Evolutionary conservation across 2,888 invertebrate species (phyloP), one percentile per base, ranked within the genome.

Genomic region (Pemphredon lugubris): DNA sequence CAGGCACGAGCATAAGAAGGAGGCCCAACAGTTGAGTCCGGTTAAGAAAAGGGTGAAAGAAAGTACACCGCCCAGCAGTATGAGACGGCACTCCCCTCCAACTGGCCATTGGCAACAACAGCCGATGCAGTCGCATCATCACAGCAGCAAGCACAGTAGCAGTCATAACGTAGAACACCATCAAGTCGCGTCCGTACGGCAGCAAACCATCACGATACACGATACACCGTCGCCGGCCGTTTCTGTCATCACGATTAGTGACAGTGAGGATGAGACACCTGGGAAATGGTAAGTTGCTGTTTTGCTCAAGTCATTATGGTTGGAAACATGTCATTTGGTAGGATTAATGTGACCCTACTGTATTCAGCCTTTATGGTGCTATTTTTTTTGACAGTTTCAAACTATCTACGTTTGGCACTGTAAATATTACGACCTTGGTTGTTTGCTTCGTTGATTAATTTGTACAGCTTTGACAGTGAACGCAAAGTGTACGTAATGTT

Each of bases 41-140:
- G 98, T 98, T 21, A 98, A 98, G 92, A 98, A 98, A 90, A 93
- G 98, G 14, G 98, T 98, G 42, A 98, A 98, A 90, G 98, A 98
- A 88, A 97, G 96, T 85, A 96, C 97, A 20, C 98, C 98, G 20
- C 97, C 96, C 1, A 90, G 90, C 77, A 90, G 90, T 42, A 85
- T 86, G 75, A 86, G 89, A 47, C 82, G 89, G 26, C 89, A 87
- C 63, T 86, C 90, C 84, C 87, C 90, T 70, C 77, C 90, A 79
- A 85, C 85, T 26, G 89, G 90, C 51, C 91, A 91, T 89, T 91
- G 91, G 81, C 85, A 88, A 60, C 84, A 88, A 59, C 78, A 77
- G 26, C 63, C 82, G 34, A 78, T 87, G 51, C 79, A 84, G 71
- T 80, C 79, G 61, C 84, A 81, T 81, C 86, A 84, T 81, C 83